Conservation (phyloP, 2,888 invertebrate genomes). For the Drosophila gaucha region DNA sequence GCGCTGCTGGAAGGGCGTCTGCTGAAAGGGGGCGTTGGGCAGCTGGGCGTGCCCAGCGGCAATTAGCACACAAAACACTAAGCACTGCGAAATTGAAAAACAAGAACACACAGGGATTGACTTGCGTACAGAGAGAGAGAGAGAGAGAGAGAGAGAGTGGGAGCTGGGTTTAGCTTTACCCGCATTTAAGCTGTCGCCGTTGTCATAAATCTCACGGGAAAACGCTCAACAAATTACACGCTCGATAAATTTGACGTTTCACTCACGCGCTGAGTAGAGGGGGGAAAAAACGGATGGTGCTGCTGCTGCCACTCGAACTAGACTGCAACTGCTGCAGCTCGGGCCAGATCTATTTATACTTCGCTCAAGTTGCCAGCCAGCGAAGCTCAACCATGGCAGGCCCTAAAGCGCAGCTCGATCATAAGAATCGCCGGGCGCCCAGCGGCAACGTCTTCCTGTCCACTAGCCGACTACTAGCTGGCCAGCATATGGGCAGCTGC, state of each 20-base stretch:
- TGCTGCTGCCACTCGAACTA: constrained; percentile 46
- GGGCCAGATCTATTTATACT: constrained; percentile 66
- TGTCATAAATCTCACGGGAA: constrained; percentile 66
- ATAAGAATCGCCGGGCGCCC: constrained; percentile 60
- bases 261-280: constrained; percentile 42
- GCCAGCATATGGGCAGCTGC: constrained; percentile 17
- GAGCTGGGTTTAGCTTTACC: constrained; percentile 27
- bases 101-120: background rate
- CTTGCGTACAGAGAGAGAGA: background rate
- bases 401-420: constrained; percentile 73
- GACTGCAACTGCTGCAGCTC: constrained; percentile 75
- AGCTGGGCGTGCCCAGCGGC: constrained; percentile 49
- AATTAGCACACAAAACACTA: constrained; percentile 29
- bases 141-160: background rate
- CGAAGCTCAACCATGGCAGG: constrained; percentile 37
- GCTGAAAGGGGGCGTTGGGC: constrained; percentile 73
- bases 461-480: constrained; percentile 5
- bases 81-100: constrained; percentile 22
- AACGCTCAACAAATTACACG: constrained; percentile 70
- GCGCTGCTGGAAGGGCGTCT: constrained; percentile 76
- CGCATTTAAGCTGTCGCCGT: constrained; percentile 69
- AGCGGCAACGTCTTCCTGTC: constrained; percentile 60
- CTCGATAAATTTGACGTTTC: constrained; percentile 75
- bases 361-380: constrained; percentile 14
- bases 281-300: background rate